A percentile compares a stretch with the other conserved stretches of the same genome.
Evolutionary conservation across 2,113 vertebrate genomes (phyloP).

Genomic region (Aegithalos caudatus): DNA sequence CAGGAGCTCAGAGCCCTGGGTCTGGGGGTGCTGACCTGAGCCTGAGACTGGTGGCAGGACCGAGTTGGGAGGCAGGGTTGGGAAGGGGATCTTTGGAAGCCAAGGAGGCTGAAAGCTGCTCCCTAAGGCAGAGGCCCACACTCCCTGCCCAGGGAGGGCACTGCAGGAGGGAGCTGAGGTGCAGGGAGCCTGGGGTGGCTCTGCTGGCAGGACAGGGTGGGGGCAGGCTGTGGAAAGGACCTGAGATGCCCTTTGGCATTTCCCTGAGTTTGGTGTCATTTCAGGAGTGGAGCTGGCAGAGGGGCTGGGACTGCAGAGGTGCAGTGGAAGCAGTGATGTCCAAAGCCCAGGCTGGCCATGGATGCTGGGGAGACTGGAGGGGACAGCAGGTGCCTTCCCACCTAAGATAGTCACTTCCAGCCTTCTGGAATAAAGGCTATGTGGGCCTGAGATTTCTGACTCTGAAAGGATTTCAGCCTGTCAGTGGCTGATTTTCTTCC

Average conservation of each 20-base stretch:
- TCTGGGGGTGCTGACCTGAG: background rate
- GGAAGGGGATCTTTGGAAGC: background rate
- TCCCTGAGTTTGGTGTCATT: background rate
- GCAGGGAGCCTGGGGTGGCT: background rate
- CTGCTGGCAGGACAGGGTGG: background rate
- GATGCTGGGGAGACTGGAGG: background rate
- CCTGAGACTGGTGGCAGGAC: background rate
- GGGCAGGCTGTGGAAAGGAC: background rate
- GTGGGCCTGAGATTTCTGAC: no score
- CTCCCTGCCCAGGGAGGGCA: background rate
- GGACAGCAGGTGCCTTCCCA: background rate
- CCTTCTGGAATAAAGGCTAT: background rate
- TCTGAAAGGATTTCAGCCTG: no score
- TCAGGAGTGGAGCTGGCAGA: background rate
- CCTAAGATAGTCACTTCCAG: background rate
- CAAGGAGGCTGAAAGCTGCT: background rate
- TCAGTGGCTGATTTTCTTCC: no score
- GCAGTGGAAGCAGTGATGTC: background rate
- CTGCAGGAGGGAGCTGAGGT: background rate
- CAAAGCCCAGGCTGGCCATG: background rate
- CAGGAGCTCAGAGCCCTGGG: background rate
- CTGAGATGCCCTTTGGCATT: background rate
- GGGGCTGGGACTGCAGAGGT: background rate
- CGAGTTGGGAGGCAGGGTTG: background rate
- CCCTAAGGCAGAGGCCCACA: accelerated